These are phyloP conservation scores for Petrolisthes cinctipes DNA, from an alignment of 2,888 invertebrate genomes.

Conservation along the genomic window DNA sequence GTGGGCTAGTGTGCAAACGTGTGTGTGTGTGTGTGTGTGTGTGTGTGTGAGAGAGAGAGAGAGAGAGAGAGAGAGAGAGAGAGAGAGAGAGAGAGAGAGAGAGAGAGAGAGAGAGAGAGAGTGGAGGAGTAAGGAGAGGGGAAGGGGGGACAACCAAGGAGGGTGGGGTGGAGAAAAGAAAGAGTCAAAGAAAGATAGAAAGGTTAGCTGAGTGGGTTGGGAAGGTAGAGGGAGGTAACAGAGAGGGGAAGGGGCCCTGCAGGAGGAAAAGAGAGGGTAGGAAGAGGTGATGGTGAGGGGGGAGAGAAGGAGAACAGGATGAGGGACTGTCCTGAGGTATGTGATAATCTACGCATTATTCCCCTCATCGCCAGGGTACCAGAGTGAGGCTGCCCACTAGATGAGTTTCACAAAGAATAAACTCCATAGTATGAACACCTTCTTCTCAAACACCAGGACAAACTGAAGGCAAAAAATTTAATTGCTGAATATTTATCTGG, in stretches of 20 bases:
- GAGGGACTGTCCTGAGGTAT: no score
- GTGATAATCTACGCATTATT: conserved; percentile 36
- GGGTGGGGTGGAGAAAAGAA: neutral
- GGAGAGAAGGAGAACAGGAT: neutral
- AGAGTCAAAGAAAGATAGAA: neutral
- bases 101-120: neutral
- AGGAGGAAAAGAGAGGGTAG: no score
- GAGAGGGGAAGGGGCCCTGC: neutral
- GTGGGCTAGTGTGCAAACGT: neutral
- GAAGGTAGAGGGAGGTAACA: neutral
- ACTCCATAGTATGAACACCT: no score
- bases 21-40: conserved; percentile 23
- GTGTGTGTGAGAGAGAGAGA: neutral
- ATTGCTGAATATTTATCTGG: no score
- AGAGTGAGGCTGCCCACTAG: neutral
- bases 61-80: neutral
- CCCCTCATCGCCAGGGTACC: neutral
- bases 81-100: neutral
- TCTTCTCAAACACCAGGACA: no score
- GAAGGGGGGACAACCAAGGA: neutral
- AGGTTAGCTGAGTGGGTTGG: neutral
- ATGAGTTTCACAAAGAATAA: no score
- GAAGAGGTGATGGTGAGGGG: neutral
- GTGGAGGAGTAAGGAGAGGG: neutral
- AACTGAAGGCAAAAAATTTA: no score